Base-by-base conservation (phyloP, 2,888 invertebrate genomes). In the Pocota personata region DNA sequence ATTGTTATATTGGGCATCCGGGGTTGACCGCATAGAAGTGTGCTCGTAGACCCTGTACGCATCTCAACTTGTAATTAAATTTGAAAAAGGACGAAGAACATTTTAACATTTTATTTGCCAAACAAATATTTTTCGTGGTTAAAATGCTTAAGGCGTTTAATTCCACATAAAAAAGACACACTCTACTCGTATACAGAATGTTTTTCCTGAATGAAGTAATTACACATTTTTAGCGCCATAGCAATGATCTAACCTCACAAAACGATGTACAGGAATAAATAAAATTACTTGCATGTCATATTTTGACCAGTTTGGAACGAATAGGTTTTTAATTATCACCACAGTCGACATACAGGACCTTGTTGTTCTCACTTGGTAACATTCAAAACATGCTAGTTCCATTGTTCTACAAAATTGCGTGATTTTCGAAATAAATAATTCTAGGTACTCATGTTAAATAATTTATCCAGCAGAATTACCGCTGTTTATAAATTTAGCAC, bases 361-460 rank as follows among this genome's bases (percentile, higher is more conserved):
- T 66, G 48, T 48, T 35, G 19, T 32, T 66, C 48, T 48, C 64
- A 50, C 66, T 66, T 66, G 50, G 50, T 32, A 37, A 24, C 35
- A 66, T 50, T 52, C 14, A 21, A n/a, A 24, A 21, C n/a, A 37
- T 2, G 12, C 14, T 37, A 19, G 21, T 60, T 24, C 48, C 37
- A 50, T 37, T 37, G 27, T 14, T 30, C 27, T 1, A 19, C 35
- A 4, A 50, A 60, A 50, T 73, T 62, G 73, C 73, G 73, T 73
- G 62, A 73, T 62, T 73, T 40, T 62, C 19, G 32, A 37, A 40
- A 73, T 52, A 73, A 73, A 62, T 73, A 32, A 32, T 58, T 16
- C 6, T 21, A 52, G 40, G 37, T 19, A 52, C 27, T 52, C 73
- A 73, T 62, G 60, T 73, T 32, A 40, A 73, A 62, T 73, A 40